Conservation (phyloP, 2,797 vertebrate genomes). For the Etheostoma nigrum region DNA sequence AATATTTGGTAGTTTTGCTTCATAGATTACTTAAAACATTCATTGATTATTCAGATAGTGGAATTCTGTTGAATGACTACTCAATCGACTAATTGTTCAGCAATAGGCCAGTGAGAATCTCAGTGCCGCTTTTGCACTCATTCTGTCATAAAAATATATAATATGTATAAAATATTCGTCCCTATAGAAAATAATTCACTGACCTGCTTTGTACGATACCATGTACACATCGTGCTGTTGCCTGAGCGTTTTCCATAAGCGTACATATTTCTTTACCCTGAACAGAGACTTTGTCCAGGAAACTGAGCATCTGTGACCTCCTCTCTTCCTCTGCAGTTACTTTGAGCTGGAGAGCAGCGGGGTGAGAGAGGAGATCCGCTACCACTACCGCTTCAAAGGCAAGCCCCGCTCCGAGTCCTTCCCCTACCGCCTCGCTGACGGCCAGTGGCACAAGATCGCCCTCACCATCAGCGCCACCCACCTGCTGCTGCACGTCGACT, state of each 20-base stretch:
- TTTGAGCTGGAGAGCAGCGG: constrained; percentile 97
- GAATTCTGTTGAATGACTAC: background rate
- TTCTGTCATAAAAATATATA: background rate
- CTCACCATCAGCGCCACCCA: constrained; percentile 92
- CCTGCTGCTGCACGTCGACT: constrained; percentile 93
- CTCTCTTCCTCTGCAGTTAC: constrained; percentile 84
- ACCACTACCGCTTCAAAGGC: constrained; percentile 91
- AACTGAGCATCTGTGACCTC: constrained; percentile 18
- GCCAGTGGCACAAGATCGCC: constrained; percentile 93
- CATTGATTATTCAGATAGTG: background rate
- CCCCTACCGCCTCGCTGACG: constrained; percentile 93
- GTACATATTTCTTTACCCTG: background rate
- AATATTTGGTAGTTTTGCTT: too few species aligned
- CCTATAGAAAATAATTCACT: background rate
- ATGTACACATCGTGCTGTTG: too few species aligned
- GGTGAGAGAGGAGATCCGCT: constrained; percentile 92
- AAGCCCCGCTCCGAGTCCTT: constrained; percentile 91
- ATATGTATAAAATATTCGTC: background rate
- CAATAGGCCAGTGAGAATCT: background rate
- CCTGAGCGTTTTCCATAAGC: too few species aligned
- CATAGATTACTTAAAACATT: too few species aligned
- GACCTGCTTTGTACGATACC: background rate
- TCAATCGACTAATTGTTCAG: background rate
- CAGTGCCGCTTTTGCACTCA: background rate
- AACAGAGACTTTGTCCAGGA: background rate